Base-by-base conservation (phyloP, 2,888 invertebrate species). In the Zele albiditarsus region DNA sequence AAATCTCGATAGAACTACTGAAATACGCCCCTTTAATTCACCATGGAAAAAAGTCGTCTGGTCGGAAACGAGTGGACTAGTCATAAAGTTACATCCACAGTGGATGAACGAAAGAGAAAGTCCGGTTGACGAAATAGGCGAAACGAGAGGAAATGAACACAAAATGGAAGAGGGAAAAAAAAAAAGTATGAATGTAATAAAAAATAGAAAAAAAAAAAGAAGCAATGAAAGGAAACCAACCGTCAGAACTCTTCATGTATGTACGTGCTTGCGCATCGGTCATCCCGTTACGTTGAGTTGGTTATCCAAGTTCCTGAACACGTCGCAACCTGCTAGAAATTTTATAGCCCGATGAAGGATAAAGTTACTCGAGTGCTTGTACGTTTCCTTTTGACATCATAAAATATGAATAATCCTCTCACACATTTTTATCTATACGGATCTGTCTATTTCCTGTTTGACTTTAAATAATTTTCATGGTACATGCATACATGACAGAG, bases 261-360 rank as follows among this genome's bases (percentile, higher is more conserved):
- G 42, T 58, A 74, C 76, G 78, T 78, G 71, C 53, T 65, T 20
- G 58, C 69, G 68, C 63, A 74, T 71, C 49, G 78, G 75, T 78
- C 73, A 70, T 63, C 57, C 33, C 27, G 14, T 46, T 63, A 49
- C 20, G 66, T 31, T 5, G 42, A 42, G 67, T 58, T 46, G 69
- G 68, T 71, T 71, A 68, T 72, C 72, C 71, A 57, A 71, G 68
- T 75, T 75, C 67, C 77, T 66, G 71, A 70, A 73, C 78, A 79
- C 75, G 75, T 77, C 70, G 58, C 70, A 71, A 6, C 74, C 66
- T 77, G 73, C 63, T 65, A 16, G 49, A 49, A 76, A 68, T 79
- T 79, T 79, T 79, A 79, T 77, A 72, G 70, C 65, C 46, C 42
- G 27, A 38, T 53, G 74, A 38, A 38, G 53, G 46, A 38, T 38